These are phyloP conservation scores for Myripristis jacobus DNA, from an alignment of 2,797 vertebrate species.

Conservation along the genomic window DNA sequence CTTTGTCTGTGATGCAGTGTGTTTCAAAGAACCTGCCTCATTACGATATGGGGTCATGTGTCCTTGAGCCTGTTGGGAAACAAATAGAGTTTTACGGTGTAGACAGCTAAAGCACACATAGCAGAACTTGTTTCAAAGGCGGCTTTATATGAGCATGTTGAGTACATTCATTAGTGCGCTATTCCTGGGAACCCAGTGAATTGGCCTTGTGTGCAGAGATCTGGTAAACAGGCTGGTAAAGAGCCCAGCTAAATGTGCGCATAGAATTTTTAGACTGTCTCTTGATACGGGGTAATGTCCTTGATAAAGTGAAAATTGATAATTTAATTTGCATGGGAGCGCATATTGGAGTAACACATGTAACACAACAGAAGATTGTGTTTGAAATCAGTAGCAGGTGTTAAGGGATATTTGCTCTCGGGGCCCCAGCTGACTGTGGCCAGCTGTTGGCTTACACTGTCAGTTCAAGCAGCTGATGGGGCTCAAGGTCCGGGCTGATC, in stretches of 20 bases:
- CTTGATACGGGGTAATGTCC: too few species aligned
- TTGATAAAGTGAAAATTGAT: too few species aligned
- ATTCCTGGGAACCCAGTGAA: constrained; percentile 22
- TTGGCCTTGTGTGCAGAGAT: constrained; percentile 11
- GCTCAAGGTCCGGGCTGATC: constrained; percentile 8
- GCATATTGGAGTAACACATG: background rate
- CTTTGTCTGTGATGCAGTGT: too few species aligned
- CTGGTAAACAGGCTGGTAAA: constrained; percentile 47
- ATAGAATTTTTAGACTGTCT: too few species aligned
- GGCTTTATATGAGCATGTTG: constrained; percentile 16
- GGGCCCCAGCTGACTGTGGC: constrained; percentile 21
- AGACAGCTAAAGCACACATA: background rate
- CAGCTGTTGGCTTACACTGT: background rate
- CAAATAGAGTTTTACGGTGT: too few species aligned
- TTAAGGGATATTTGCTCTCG: background rate
- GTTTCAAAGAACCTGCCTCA: too few species aligned
- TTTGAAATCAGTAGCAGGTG: constrained; percentile 35
- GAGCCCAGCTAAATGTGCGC: background rate
- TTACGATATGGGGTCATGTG: background rate
- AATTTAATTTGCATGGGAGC: background rate
- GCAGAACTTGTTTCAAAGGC: constrained; percentile 8
- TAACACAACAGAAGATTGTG: constrained; percentile 26
- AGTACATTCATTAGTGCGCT: background rate
- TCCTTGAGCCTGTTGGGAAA: background rate
- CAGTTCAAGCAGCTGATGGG: constrained; percentile 10